Percentiles rank a stretch among this genome's conserved stretches.
phyloP scores from a whole-genome alignment of 1,140 invertebrate genomes.

The Bombus impatiens region DNA sequence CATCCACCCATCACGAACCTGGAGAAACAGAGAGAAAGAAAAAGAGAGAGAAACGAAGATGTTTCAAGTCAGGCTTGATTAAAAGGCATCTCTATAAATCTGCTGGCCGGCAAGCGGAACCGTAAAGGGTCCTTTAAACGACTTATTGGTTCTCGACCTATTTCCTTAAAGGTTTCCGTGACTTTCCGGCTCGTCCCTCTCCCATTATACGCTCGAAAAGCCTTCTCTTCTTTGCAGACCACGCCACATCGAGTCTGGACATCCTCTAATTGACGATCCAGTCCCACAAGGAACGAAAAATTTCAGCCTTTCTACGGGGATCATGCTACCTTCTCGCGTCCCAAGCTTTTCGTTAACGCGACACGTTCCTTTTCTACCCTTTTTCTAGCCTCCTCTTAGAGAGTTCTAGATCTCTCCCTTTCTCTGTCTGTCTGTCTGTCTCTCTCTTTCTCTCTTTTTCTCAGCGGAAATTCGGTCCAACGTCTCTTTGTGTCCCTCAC shows the following conservation, averaged over 20 bases:
- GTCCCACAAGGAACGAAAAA: background rate
- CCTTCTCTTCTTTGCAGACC: background rate
- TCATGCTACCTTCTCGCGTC: background rate
- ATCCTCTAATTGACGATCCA: slow-evolving; percentile 25
- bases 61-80: slow-evolving; percentile 17
- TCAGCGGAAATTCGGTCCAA: slow-evolving; percentile 61
- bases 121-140: slow-evolving; percentile 47
- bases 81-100: slow-evolving; percentile 34
- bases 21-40: background rate
- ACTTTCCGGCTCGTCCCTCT: slow-evolving; percentile 11
- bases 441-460: background rate
- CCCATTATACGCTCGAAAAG: slow-evolving; percentile 27
- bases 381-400: background rate
- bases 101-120: slow-evolving; percentile 5
- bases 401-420: background rate
- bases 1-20: too few species aligned
- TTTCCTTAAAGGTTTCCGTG: slow-evolving; percentile 48
- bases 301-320: background rate
- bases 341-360: background rate
- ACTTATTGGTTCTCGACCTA: slow-evolving; percentile 52
- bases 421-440: too few species aligned
- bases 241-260: background rate
- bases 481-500: slow-evolving; percentile 65
- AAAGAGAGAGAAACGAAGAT: background rate
- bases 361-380: background rate